Conservation (phyloP, 2,113 vertebrate genomes). For the Poeciliopsis occidentalis region DNA sequence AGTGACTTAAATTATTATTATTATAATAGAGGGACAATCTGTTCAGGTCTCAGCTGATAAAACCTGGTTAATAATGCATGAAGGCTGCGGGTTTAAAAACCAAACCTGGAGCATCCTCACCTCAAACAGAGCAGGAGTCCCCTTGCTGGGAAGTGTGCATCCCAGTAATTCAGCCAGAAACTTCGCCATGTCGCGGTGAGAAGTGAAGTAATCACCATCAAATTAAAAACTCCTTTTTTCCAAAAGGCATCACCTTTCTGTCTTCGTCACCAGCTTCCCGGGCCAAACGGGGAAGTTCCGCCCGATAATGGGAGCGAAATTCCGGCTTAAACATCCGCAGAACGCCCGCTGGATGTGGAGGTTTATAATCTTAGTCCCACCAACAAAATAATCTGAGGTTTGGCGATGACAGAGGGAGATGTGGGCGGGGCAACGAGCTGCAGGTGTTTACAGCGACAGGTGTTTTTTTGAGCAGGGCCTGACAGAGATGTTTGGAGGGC, state of each 20-base stretch:
- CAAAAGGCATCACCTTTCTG: constrained; percentile 22
- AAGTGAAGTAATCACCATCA: constrained; percentile 9
- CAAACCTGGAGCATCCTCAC: constrained; percentile 63
- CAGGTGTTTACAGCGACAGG: constrained; percentile 36
- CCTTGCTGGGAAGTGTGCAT: constrained; percentile 83
- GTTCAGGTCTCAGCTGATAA: too few species aligned
- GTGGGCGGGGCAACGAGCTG: constrained; percentile 14
- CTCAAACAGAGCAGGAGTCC: constrained; percentile 78
- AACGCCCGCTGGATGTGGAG: too few species aligned
- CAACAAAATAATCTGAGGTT: not conserved
- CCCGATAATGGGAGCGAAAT: too few species aligned
- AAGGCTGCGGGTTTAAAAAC: not conserved
- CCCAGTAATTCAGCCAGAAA: constrained; percentile 86
- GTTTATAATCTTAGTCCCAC: not conserved
- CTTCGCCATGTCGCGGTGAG: constrained; percentile 82
- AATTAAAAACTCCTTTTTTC: constrained; percentile 15
- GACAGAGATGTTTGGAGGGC: not conserved
- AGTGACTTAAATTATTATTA: too few species aligned
- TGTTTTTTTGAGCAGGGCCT: not conserved
- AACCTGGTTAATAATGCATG: not conserved
- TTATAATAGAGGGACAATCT: too few species aligned
- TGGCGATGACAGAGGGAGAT: not conserved
- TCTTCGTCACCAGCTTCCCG: not conserved
- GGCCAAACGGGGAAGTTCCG: not conserved
- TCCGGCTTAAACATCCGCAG: too few species aligned